phyloP scores from a whole-genome alignment of 1,140 invertebrate genomes.

The Rhagoletis pomonella region DNA sequence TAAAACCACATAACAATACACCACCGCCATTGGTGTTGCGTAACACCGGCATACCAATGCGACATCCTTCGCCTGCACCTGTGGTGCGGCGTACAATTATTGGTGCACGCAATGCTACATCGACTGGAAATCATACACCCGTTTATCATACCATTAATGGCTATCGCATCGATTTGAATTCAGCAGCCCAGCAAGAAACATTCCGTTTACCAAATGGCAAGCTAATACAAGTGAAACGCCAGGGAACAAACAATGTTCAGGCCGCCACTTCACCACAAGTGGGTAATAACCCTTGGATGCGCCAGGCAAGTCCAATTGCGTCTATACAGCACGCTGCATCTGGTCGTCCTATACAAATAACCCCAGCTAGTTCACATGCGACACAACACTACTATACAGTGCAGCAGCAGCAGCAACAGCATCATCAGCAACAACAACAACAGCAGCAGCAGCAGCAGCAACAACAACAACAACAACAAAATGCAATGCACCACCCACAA shows the following conservation, averaged over 20 bases:
- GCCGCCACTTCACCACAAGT: conserved; percentile 26
- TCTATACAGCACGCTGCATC: conserved; percentile 38
- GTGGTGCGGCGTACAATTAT: conserved; percentile 54
- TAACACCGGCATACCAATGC: conserved; percentile 66
- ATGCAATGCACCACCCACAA: conserved; percentile 53
- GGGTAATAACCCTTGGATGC: conserved; percentile 37
- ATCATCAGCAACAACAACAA: no score
- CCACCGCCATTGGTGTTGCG: conserved; percentile 69
- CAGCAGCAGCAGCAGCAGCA: no score
- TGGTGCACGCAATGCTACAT: conserved; percentile 27
- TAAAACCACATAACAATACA: conserved; percentile 59
- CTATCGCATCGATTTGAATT: conserved; percentile 72
- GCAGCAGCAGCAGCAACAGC: background rate
- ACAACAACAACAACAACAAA: background rate
- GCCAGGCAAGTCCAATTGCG: conserved; percentile 42
- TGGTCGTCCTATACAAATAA: conserved; percentile 55
- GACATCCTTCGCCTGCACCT: conserved; percentile 57
- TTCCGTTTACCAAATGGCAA: conserved; percentile 72
- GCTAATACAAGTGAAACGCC: conserved; percentile 72
- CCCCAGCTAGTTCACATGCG: conserved; percentile 17
- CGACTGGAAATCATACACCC: conserved; percentile 58
- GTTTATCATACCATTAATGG: conserved; percentile 73
- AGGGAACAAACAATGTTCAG: conserved; percentile 57
- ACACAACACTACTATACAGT: conserved; percentile 16
- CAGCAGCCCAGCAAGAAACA: conserved; percentile 71